Base-by-base conservation (phyloP, 2,888 invertebrate genomes). In the Lepidocyrtoides sp. region DNA sequence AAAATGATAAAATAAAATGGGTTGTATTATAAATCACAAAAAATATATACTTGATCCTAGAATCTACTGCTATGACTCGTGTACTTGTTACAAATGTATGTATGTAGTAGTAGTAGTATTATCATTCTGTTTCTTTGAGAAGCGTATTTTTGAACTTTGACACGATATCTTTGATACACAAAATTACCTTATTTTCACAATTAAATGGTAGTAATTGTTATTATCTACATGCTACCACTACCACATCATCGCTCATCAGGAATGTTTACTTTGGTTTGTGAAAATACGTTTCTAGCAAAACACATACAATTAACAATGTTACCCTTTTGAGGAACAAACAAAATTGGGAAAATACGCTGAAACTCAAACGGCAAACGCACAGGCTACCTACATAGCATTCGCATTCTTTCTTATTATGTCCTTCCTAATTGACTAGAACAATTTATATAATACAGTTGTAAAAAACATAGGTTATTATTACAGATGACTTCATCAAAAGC, bases 131-230 rank as follows among this genome's bases (percentile, higher is more conserved):
- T 82, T 82, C 57, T 54, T 57, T 26, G 44, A 60, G 26, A 82
- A 82, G 82, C 82, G 82, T 82, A 82, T 82, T 82, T 63, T 81
- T 81, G 79, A 81, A 81, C 63, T 82, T 82, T 82, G 82, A 82
- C 82, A 82, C 82, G 82, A 82, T 82, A 82, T 82, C 82, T 20
- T 32, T 20, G 41, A 14, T 57, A 54, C 10, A 75, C 17, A 75
- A 26, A 2, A 8, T 32, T 36, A 81, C 1, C 26, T 63, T 29
- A 14, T 29, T 63, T 26, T 63, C 17, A 63, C 26, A 26, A 14
- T 63, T 17, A 63, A 63, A 63, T 29, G 23, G 23, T 60, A 23
- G 8, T 63, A 26, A 14, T 26, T 26, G 5, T 5, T 60, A 60
- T 26, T 20, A 29, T 2, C n/a, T 36, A 36, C 36, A 4, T 36